Conservation (phyloP, 2,888 invertebrate genomes). For the Camponotus fellah region DNA sequence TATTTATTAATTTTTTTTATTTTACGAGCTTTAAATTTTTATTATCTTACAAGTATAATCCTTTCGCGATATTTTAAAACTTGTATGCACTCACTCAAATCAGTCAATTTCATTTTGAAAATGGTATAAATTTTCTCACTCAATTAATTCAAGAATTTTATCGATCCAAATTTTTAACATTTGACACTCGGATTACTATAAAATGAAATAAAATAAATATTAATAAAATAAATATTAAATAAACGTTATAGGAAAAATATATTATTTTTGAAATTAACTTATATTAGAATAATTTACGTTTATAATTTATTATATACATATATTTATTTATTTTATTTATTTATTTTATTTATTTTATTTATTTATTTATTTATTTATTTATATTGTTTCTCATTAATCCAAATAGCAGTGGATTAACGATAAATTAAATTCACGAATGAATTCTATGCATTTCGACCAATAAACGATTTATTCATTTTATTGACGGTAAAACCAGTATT, state of each 20-base stretch:
- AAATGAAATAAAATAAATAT: background rate
- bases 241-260: background rate
- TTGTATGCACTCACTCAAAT: background rate
- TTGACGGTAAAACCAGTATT: slow-evolving; percentile 29
- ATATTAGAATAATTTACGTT: background rate
- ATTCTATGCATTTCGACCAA: background rate
- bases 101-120: background rate
- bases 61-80: background rate
- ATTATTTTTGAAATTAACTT: slow-evolving; percentile 13
- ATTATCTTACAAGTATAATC: background rate
- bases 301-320: background rate
- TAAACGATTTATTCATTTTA: slow-evolving; percentile 39
- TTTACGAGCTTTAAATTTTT: background rate
- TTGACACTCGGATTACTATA: background rate
- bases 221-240: background rate
- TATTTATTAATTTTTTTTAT: background rate
- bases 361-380: too few relatives aligned
- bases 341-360: too few relatives aligned
- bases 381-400: slow-evolving; percentile 14
- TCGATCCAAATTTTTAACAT: background rate
- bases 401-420: slow-evolving; percentile 19
- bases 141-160: background rate
- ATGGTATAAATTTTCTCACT: background rate
- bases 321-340: too few relatives aligned
- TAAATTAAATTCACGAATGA: slow-evolving; percentile 24